Conservation (phyloP, 2,113 vertebrate genomes). For the Dolichallabes microphthalmus region DNA sequence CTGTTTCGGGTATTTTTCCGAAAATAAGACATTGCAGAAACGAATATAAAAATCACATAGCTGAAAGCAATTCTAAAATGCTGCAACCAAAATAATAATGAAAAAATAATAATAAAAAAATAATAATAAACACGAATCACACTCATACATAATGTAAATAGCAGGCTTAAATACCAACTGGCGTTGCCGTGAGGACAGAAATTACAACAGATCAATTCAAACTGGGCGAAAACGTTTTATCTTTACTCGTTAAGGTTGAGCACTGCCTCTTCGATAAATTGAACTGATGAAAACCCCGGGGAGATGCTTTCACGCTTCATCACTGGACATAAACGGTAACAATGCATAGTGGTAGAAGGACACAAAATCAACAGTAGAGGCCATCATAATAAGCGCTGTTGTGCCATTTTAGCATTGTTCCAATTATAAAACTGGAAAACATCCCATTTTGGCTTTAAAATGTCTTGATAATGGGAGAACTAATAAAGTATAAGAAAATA, state of each 20-base stretch:
- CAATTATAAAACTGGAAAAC: not conserved
- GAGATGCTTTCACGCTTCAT: constrained; percentile 20
- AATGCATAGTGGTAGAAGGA: constrained; percentile 36
- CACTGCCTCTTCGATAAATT: constrained; percentile 17
- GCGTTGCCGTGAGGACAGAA: constrained; percentile 34
- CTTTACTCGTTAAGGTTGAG: constrained; percentile 8
- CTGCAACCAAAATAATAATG: constrained; percentile 7
- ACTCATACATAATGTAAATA: constrained; percentile 47
- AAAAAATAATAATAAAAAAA: constrained; percentile 6
- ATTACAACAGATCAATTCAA: constrained; percentile 30
- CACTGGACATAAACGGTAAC: constrained; percentile 8
- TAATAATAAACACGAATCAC: constrained; percentile 21
- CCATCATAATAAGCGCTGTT: not conserved
- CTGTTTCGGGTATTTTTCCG: constrained; percentile 18
- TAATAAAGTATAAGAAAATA: not conserved
- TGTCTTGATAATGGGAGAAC: not conserved
- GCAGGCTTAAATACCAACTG: constrained; percentile 31
- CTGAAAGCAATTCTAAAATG: constrained; percentile 23
- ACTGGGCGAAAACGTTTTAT: constrained; percentile 7
- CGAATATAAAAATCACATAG: constrained; percentile 24
- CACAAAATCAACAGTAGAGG: not conserved
- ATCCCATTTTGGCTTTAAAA: not conserved
- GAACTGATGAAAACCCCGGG: constrained; percentile 14
- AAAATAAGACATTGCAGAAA: constrained; percentile 5
- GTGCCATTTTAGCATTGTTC: not conserved